Conservation (phyloP, 2,888 invertebrate genomes). For the Hyposoter dolosus region DNA sequence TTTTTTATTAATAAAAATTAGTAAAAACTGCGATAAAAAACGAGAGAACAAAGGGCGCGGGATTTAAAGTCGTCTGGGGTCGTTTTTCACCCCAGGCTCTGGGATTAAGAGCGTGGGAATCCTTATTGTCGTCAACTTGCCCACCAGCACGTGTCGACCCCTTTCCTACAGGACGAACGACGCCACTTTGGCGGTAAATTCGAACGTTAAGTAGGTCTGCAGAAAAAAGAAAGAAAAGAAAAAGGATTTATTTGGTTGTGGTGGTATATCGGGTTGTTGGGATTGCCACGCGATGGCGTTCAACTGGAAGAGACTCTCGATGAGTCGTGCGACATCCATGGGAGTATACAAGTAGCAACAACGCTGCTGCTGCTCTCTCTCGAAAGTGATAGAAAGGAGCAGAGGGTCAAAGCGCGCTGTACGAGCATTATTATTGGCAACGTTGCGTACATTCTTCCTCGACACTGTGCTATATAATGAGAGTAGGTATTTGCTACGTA, state of each 20-base stretch:
- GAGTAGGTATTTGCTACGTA: slow-evolving; percentile 25
- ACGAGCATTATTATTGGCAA: slow-evolving; percentile 68
- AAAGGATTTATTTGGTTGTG: background rate
- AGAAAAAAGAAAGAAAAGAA: background rate
- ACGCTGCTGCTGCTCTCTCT: slow-evolving; percentile 3
- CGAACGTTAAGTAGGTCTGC: background rate
- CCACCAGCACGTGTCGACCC: background rate
- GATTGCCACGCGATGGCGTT: slow-evolving; percentile 24
- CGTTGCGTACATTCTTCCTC: slow-evolving; percentile 63
- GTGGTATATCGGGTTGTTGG: background rate
- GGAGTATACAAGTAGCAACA: slow-evolving; percentile 21
- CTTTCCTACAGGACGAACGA: background rate
- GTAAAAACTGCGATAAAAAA: too few relatives aligned
- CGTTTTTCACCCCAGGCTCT: too few relatives aligned
- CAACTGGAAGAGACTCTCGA: background rate
- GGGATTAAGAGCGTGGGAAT: background rate
- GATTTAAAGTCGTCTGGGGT: too few relatives aligned
- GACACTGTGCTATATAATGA: slow-evolving; percentile 41
- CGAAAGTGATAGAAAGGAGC: slow-evolving; percentile 61
- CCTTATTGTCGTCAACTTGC: background rate
- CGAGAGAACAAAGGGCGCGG: too few relatives aligned
- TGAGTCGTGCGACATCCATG: background rate
- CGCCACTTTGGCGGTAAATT: background rate
- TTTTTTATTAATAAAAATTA: too few relatives aligned
- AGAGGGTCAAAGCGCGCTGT: slow-evolving; percentile 50